phyloP scores from a whole-genome alignment of 2,888 invertebrate species.

The Spialia ferax region DNA sequence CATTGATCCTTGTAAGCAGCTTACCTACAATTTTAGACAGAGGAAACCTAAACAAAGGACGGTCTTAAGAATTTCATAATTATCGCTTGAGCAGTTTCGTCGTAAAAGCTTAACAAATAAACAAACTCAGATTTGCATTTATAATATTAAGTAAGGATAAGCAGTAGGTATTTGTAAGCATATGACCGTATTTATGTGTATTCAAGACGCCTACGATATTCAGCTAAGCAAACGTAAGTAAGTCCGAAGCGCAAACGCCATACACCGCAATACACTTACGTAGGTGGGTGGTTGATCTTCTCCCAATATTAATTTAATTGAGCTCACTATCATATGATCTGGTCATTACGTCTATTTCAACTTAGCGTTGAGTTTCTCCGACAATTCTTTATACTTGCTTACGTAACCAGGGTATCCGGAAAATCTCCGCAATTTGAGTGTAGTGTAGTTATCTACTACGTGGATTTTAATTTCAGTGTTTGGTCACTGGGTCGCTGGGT shows the following conservation, averaged over 20 bases:
- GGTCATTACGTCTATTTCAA: conserved; percentile 1
- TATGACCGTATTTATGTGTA: neutral
- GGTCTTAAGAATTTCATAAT: neutral
- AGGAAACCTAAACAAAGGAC: neutral
- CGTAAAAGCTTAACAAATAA: neutral
- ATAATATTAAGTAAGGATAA: neutral
- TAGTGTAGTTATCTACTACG: conserved; percentile 33
- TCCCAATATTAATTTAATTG: conserved; percentile 10
- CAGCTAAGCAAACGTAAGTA: neutral
- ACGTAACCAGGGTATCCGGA: conserved; percentile 39
- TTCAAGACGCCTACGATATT: neutral
- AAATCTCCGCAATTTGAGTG: conserved; percentile 54
- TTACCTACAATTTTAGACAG: neutral
- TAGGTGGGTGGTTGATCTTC: neutral
- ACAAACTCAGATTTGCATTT: neutral
- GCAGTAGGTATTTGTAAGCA: neutral
- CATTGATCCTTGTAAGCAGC: too few relatives aligned
- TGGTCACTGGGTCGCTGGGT: neutral
- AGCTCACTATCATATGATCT: conserved; percentile 10
- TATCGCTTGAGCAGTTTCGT: neutral
- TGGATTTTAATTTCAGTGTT: neutral
- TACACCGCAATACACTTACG: neutral
- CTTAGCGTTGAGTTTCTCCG: conserved; percentile 16
- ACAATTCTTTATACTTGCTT: conserved; percentile 27
- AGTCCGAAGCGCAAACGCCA: neutral